Evolutionary conservation across 2,888 invertebrate genomes (phyloP), one percentile per base, ranked within the genome.

Genomic region (Aphidoletes aphidimyza): DNA sequence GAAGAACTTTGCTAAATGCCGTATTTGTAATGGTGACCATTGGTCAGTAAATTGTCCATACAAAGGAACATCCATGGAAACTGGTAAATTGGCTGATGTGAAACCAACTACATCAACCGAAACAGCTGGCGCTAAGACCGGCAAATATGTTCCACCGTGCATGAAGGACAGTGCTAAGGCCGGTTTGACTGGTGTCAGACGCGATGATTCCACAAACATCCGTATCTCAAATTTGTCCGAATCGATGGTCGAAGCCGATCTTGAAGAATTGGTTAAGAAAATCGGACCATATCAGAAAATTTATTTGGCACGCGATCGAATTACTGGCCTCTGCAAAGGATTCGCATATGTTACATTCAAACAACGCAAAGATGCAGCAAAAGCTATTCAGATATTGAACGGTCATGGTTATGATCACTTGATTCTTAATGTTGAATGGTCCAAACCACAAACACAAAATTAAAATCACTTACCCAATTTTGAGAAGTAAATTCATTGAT

Each of bases 1-100:
- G 69, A 96, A 97, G 91, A 93, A 91, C 86, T 88, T 91, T 89
- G 92, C 87, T 86, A 96, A 95, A 89, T 98, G 98, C 88, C 93
- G 97, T 90, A 95, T 94, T 86, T 98, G 98, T 89, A 95, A 95
- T 88, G 97, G 98, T 84, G 98, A 98, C 89, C 99, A 99, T 92
- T 99, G 98, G 98, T 98, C 98, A 47, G 94, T 97, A 59, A 96
- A 96, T 88, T 99, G 99, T 92, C 99, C 99, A 0, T 99, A 97
- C 93, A 98, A 98, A 91, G 97, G 98, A 88, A 96, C 96, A 0
- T 94, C 94, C 87, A 91, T 95, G 88, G 94, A 93, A 85, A 94
- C 94, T 86, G 91, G 92, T 85, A 94, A 94, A 89, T 86, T 91
- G 49, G 92, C 91, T 87, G 92, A 92, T 87, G 91, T 91, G 85